phyloP scores from a whole-genome alignment of 2,888 invertebrate genomes.

The Agapostemon virescens region DNA sequence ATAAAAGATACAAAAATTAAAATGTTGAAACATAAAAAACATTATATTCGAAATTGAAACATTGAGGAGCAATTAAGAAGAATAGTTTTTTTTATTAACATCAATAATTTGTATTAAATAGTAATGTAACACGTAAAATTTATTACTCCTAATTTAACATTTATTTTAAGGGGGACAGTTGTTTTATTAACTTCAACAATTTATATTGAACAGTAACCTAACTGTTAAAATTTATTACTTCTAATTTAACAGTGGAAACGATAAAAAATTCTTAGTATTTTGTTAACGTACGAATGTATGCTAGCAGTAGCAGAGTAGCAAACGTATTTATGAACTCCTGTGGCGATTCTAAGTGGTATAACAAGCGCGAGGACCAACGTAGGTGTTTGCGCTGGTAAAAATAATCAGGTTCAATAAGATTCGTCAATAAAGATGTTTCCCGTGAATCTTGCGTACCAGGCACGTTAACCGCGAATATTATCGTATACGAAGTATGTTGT shows the following conservation, averaged over 20 bases:
- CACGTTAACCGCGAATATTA: conserved; percentile 9
- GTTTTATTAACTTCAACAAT: not conserved
- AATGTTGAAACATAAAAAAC: too few species aligned
- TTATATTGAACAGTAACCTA: not conserved
- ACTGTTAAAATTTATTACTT: not conserved
- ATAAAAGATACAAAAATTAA: too few species aligned
- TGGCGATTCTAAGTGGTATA: conserved; percentile 44
- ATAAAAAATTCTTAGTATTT: not conserved
- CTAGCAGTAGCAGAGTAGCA: not conserved
- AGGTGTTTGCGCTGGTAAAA: conserved; percentile 47
- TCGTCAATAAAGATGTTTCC: conserved; percentile 60
- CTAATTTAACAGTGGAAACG: not conserved
- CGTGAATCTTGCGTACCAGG: conserved; percentile 8
- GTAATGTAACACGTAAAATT: not conserved
- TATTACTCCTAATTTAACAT: not conserved
- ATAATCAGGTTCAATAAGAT: conserved; percentile 52
- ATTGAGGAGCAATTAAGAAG: not conserved
- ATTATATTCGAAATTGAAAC: too few species aligned
- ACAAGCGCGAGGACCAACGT: conserved; percentile 46
- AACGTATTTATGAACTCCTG: conserved; percentile 29
- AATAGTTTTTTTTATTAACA: not conserved
- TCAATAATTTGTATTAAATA: not conserved
- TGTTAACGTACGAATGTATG: not conserved
- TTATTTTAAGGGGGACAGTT: not conserved
- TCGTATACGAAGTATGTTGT: conserved; percentile 15